Percentiles rank a stretch among this genome's conserved stretches.
These are phyloP conservation scores for Conus betulinus DNA, from an alignment of 1,140 invertebrate genomes.

Conservation along the genomic window DNA sequence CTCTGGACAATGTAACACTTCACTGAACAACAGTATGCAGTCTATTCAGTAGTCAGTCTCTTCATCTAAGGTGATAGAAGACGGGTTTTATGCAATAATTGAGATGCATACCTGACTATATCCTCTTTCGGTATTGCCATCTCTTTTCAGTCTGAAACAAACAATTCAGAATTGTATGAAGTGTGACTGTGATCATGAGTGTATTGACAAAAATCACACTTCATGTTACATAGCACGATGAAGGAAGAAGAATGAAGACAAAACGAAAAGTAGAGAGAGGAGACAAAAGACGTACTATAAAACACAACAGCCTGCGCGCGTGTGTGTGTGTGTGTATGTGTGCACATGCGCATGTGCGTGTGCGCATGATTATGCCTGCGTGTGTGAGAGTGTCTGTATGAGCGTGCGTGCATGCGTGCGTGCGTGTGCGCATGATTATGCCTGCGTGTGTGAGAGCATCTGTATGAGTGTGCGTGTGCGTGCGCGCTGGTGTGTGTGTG, in stretches of 20 bases:
- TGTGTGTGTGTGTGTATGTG: background rate
- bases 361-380: background rate
- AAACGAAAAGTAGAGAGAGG: no score
- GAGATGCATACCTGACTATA: slow-evolving; percentile 46
- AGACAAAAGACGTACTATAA: no score
- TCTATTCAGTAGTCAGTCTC: no score
- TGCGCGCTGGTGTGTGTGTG: background rate
- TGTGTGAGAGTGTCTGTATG: background rate
- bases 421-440: background rate
- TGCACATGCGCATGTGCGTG: no score
- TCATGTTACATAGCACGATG: no score
- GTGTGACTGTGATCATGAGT: background rate
- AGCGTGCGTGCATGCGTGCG: background rate
- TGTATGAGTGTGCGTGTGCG: background rate
- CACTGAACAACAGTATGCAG: no score
- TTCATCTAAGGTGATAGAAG: no score
- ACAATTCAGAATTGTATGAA: background rate
- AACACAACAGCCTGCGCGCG: no score
- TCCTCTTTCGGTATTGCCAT: slow-evolving; percentile 44
- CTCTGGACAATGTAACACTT: no score
- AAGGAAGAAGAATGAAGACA: no score
- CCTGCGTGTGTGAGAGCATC: background rate
- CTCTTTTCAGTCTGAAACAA: slow-evolving; percentile 49
- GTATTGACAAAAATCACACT: no score
- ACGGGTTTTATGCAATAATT: no score